Percentiles rank a stretch among this genome's conserved stretches.
phyloP scores from a whole-genome alignment of 2,113 vertebrate genomes.

The Rhegmatorhina hoffmannsi region DNA sequence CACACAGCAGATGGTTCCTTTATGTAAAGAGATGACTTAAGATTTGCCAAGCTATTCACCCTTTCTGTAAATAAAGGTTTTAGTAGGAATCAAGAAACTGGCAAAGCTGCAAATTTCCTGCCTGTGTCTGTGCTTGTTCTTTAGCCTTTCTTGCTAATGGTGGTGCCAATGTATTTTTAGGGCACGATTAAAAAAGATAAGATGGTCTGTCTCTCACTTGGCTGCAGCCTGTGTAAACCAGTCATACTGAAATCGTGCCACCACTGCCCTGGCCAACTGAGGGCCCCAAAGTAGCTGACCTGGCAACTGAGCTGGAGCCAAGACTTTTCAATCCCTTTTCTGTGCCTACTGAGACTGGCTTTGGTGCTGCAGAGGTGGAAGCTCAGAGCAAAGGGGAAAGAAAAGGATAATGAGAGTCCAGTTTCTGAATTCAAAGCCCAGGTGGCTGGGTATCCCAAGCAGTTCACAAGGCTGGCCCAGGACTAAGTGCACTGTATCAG shows the following conservation, averaged over 20 bases:
- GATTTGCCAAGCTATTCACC: conserved; percentile 63
- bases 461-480: neutral
- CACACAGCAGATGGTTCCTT: conserved; percentile 57
- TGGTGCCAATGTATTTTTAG: conserved; percentile 45
- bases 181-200: neutral
- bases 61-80: conserved; percentile 61
- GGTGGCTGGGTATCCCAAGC: neutral
- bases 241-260: neutral
- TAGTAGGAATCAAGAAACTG: conserved; percentile 6
- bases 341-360: neutral
- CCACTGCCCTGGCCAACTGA: neutral
- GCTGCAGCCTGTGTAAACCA: neutral
- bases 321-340: neutral
- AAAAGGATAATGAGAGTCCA: neutral
- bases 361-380: neutral
- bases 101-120: conserved; percentile 39
- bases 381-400: neutral
- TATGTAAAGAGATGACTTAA: conserved; percentile 17
- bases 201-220: neutral
- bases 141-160: neutral
- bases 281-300: neutral
- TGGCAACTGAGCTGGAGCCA: neutral
- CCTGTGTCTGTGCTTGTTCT: neutral
- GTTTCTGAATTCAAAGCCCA: neutral
- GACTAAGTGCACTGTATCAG: neutral